Evolutionary conservation across 2,113 vertebrate species (phyloP).

Genomic region (Pholis gunnellus): DNA sequence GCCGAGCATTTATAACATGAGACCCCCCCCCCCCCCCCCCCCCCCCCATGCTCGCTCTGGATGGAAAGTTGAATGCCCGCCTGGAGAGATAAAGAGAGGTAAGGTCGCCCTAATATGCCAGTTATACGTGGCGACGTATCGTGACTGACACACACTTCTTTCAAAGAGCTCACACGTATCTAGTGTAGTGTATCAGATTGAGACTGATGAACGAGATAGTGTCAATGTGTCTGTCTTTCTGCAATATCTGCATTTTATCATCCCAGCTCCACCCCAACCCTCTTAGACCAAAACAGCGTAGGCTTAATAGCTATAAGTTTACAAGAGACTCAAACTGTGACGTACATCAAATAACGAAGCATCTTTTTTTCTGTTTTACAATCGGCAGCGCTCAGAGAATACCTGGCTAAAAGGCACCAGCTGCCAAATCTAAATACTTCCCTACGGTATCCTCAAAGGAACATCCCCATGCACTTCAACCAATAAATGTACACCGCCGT

Average conservation of each 20-base stretch:
- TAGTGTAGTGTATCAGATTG: not conserved
- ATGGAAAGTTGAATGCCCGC: conserved; percentile 66
- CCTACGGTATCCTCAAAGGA: conserved; percentile 51
- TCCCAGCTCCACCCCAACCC: not conserved
- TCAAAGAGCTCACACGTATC: not conserved
- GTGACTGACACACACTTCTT: conserved; percentile 28
- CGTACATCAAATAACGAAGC: not conserved
- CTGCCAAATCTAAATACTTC: conserved; percentile 52
- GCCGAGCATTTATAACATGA: conserved; percentile 62
- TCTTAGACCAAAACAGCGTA: not conserved
- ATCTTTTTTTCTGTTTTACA: not conserved
- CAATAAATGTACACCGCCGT: conserved; percentile 50
- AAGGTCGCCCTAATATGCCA: conserved; percentile 55
- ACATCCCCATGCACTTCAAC: conserved; percentile 10
- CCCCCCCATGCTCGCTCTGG: not conserved
- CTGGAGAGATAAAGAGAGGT: conserved; percentile 59
- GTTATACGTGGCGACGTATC: conserved; percentile 30
- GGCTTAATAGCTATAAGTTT: not conserved
- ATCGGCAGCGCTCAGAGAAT: not conserved
- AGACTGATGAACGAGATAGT: conserved; percentile 8
- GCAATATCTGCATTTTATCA: no score
- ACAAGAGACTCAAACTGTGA: not conserved
- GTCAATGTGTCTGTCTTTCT: not conserved
- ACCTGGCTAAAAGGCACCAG: conserved; percentile 12
- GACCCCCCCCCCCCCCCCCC: conserved; percentile 2